These are phyloP conservation scores for Eulemur coronatus DNA, from an alignment of 2,797 vertebrate genomes.

Conservation along the genomic window DNA sequence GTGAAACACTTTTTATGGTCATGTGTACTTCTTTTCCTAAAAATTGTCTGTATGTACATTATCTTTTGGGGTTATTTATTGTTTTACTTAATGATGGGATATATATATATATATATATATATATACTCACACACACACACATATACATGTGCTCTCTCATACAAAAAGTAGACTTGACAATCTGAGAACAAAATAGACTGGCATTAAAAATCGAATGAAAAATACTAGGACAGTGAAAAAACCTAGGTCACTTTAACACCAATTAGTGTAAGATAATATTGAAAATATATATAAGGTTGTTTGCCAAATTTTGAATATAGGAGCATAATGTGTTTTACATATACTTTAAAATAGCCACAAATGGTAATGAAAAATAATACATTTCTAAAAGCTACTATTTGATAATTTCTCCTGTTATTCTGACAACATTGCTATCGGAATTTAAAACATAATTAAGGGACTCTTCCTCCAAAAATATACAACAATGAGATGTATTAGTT, in stretches of 20 bases:
- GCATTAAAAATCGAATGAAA: constrained; percentile 2
- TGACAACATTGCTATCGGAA: background rate
- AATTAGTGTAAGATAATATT: background rate
- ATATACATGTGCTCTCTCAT: background rate
- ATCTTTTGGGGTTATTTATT: background rate
- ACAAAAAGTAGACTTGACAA: background rate
- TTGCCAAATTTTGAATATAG: background rate
- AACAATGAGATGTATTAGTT: background rate
- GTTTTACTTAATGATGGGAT: background rate
- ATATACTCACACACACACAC: no score
- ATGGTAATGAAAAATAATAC: background rate
- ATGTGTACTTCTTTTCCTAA: background rate
- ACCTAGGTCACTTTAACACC: background rate
- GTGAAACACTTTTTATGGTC: background rate
- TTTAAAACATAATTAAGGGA: background rate
- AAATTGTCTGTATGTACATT: background rate
- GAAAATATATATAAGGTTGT: background rate
- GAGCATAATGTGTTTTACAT: background rate
- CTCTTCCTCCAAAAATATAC: background rate
- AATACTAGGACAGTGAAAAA: background rate
- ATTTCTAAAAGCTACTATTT: background rate
- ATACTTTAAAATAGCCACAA: background rate
- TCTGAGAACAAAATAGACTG: background rate
- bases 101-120: background rate
- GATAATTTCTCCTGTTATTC: background rate